Conservation (phyloP, 2,797 vertebrate species). For the Dallia pectoralis region DNA sequence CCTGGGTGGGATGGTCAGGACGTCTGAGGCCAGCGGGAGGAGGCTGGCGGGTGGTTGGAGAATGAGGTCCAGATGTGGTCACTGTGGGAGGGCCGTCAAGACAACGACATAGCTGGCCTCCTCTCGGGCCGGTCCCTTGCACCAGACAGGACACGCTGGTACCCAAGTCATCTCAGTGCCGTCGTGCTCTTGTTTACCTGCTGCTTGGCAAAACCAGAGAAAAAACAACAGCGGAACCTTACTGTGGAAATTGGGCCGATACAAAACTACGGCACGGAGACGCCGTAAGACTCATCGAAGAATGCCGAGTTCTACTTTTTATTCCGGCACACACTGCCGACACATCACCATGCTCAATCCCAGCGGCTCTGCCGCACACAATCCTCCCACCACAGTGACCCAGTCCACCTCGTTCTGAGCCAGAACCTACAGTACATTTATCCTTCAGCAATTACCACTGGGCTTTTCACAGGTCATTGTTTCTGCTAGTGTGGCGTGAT, state of each 20-base stretch:
- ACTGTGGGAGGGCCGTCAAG: conserved; percentile 61
- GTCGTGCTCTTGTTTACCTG: neutral
- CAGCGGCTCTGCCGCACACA: conserved; percentile 13
- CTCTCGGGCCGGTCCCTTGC: conserved; percentile 58
- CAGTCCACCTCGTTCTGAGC: conserved; percentile 45
- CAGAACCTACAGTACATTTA: conserved; percentile 57
- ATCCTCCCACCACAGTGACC: conserved; percentile 67
- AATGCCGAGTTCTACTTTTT: neutral
- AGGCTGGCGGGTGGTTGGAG: conserved; percentile 59
- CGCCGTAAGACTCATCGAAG: neutral
- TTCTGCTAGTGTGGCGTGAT: conserved; percentile 42
- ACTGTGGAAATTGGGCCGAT: too few relatives aligned
- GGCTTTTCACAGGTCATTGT: conserved; percentile 58
- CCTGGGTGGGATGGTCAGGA: conserved; percentile 72
- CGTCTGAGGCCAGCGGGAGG: conserved; percentile 39
- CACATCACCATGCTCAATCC: neutral
- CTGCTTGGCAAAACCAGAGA: neutral
- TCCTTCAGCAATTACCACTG: conserved; percentile 63
- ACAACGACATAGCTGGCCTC: conserved; percentile 42
- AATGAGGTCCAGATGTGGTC: conserved; percentile 64
- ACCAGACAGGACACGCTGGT: conserved; percentile 50
- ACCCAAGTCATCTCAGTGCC: conserved; percentile 27
- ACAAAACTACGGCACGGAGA: neutral
- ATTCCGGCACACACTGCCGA: neutral
- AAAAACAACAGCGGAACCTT: neutral